Evolutionary conservation across 2,888 invertebrate species (phyloP).

Genomic region (Pecten maximus): DNA sequence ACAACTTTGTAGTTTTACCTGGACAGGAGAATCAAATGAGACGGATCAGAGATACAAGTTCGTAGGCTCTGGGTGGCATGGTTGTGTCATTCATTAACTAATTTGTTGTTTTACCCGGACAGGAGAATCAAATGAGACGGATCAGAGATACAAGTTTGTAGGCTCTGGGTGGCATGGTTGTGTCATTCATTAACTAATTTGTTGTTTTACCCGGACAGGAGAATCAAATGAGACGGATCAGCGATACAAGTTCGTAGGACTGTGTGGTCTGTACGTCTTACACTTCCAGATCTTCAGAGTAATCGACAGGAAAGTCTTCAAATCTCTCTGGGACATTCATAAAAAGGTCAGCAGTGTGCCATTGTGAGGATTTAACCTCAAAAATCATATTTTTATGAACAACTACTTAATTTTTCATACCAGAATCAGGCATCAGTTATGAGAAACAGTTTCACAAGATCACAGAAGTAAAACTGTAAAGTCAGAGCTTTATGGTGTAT

Average conservation of each 20-base stretch:
- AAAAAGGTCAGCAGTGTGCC: constrained; percentile 87
- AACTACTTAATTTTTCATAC: no score
- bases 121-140: constrained; percentile 80
- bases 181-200: no score
- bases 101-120: constrained; percentile 41
- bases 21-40: constrained; percentile 79
- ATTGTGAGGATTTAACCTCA: no score
- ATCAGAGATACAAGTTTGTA: constrained; percentile 81
- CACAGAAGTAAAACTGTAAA: not conserved
- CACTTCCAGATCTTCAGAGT: constrained; percentile 87
- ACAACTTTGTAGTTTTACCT: not conserved
- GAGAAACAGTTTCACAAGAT: no score
- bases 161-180: constrained; percentile 81
- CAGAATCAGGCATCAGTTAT: no score
- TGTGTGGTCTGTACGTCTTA: constrained; percentile 82
- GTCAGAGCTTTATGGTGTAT: no score
- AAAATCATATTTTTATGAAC: no score
- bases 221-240: constrained; percentile 80
- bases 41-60: constrained; percentile 80
- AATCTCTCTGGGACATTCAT: constrained; percentile 89
- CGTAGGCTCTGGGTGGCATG: constrained; percentile 81
- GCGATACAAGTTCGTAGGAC: constrained; percentile 81
- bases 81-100: no score
- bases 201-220: constrained; percentile 65
- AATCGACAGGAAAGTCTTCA: constrained; percentile 90